Base-by-base conservation (phyloP, 2,113 vertebrate species). In the Indicator maculatus region DNA sequence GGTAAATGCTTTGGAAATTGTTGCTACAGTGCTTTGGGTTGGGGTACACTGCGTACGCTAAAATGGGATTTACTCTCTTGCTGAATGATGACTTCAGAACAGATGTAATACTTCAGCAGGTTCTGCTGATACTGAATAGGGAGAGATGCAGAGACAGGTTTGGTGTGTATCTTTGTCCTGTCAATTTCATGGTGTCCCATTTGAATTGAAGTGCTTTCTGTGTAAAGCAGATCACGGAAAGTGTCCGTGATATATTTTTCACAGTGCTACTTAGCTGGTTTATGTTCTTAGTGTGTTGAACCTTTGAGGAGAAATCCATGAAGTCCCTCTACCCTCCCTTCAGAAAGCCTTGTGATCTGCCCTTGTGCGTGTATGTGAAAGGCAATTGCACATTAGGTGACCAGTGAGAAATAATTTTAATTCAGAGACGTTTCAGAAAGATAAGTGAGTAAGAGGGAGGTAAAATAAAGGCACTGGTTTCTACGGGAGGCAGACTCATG, bases 311-410 rank as follows among this genome's bases (percentile, higher is more conserved):
- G 41, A 80, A 70, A 59, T 36, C 24, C 44, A 38, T 83, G 67
- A 61, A 67, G 38, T 60, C 71, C 8, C 44, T 79, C 17, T 45
- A 21, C 61, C 19, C 9, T 70, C 38, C 13, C 24, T 14, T 55
- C 39, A 84, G 38, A 59, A 75, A 47, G 30, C 50, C 10, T 2
- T 2, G 5, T 30, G 73, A 36, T 87, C 70, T 79, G 50, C 11
- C 1, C 36, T 56, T 77, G 9, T 0, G 4, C 8, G 0, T 16
- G 31, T 41, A 27, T 1, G 1, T 63, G 39, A 44, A 63, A 63
- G 36, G 31, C 71, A 72, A 2, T 66, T 85, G 71, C 41, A 73
- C 16, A 5, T 20, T 20, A n/a, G 41, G 24, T 73, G 59, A 52
- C 31, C 0, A 0, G 36, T 76, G 13, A 39, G 65, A 63, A 91